Evolutionary conservation across 2,888 invertebrate species (phyloP), one percentile per base, ranked within the genome.

Genomic region (Autographa pulchrina): DNA sequence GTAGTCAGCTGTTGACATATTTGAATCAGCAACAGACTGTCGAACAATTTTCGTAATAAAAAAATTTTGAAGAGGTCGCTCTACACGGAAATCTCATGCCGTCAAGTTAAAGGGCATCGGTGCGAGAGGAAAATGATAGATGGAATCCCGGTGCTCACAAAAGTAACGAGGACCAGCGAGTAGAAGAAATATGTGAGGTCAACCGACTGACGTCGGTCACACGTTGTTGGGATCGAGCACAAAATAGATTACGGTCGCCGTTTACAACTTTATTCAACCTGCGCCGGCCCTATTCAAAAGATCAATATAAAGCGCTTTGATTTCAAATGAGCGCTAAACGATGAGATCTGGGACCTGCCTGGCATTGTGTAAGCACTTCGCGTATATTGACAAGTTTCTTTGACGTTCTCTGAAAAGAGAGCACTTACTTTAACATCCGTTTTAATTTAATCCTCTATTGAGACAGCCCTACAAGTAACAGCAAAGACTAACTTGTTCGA

Each of bases 151-250:
- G 88, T 88, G 89, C 86, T 89, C 90, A 90, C 90, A 91, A 92
- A 91, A 92, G 91, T 92, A 91, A 91, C 91, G 90, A 93, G 86
- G 86, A 82, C 80, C 83, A 81, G 84, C 85, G 86, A 91, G 90
- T 90, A 85, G 86, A 87, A 90, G 90, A 91, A 90, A 92, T 89
- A 90, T 90, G 90, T 90, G 91, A 92, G 92, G 92, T 93, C 92
- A 90, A 88, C 89, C 90, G 89, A 86, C 87, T 88, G 88, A 91
- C 90, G 88, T 84, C 90, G 89, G 91, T 90, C 91, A 87, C 89
- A 89, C 90, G 91, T 89, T 91, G 88, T 86, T 87, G 86, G 85
- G 85, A 86, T 89, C 88, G 89, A 87, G 88, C 86, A 86, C 86
- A 86, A 89, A 87, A 91, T 90, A 91, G 92, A 92, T 93, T 93